A percentile compares a stretch with the other conserved stretches of the same genome.
These are phyloP conservation scores for Aphelenchoides avenae DNA, from an alignment of 1,140 invertebrate genomes.

Conservation along the genomic window DNA sequence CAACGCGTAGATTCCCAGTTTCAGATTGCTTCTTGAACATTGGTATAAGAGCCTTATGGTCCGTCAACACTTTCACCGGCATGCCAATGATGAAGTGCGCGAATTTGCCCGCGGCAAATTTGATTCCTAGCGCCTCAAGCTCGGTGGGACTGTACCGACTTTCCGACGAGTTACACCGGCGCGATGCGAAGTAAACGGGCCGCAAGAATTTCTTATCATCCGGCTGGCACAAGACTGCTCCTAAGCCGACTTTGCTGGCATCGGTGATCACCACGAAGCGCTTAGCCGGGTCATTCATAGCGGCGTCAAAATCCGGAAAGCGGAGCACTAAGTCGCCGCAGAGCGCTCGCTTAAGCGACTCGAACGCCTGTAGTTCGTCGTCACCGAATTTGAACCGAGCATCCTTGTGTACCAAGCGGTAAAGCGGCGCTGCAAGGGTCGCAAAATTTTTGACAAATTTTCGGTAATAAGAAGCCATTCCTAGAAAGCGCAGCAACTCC, in stretches of 20 bases:
- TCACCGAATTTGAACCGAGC: constrained; percentile 11
- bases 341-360: constrained; percentile 25
- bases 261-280: constrained; percentile 37
- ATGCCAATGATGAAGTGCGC: constrained; percentile 6
- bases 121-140: constrained; percentile 21
- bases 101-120: constrained; percentile 20
- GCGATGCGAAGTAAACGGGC: constrained; percentile 6
- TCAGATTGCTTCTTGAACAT: constrained; percentile 8
- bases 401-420: constrained; percentile 10
- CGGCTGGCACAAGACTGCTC: constrained; percentile 35
- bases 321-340: constrained; percentile 16
- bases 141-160: constrained; percentile 11
- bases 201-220: constrained; percentile 22
- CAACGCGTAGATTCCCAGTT: constrained; percentile 8
- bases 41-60: constrained; percentile 10
- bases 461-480: constrained; percentile 16
- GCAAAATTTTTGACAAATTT: constrained; percentile 24
- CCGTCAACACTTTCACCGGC: constrained; percentile 13
- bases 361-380: constrained; percentile 25
- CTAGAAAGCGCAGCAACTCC: constrained; percentile 20
- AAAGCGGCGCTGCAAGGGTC: constrained; percentile 18
- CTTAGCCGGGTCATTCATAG: constrained; percentile 3
- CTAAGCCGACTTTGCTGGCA: constrained; percentile 23
- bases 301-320: constrained; percentile 25
- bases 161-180: constrained; percentile 3